phyloP scores from a whole-genome alignment of 92 coral and sea anemone species.

The Zoanthus sansibaricus region DNA sequence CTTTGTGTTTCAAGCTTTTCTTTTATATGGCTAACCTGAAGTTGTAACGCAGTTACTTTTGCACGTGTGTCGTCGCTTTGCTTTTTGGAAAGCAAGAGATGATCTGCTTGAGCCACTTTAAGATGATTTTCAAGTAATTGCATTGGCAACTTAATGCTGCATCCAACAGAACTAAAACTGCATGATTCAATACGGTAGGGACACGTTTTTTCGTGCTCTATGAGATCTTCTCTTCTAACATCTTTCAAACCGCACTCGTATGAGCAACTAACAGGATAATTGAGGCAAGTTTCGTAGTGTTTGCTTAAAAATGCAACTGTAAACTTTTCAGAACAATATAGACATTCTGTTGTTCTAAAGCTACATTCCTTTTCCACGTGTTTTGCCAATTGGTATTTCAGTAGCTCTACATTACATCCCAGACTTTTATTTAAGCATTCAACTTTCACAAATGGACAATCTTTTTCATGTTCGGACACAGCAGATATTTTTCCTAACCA shows the following conservation, averaged over 20 bases:
- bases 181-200: constrained; percentile 65
- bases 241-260: constrained; percentile 72
- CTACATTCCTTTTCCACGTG: constrained; percentile 81
- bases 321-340: constrained; percentile 63
- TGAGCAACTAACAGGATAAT: constrained; percentile 80
- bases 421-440: constrained; percentile 55
- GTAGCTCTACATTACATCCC: constrained; percentile 68
- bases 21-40: constrained; percentile 37
- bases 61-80: constrained; percentile 27
- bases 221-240: constrained; percentile 62
- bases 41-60: constrained; percentile 44
- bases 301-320: constrained; percentile 64
- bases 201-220: constrained; percentile 68
- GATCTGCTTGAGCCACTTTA: constrained; percentile 46
- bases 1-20: constrained; percentile 48
- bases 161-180: constrained; percentile 66
- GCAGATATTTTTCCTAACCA: constrained; percentile 74
- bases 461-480: constrained; percentile 55
- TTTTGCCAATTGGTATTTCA: constrained; percentile 71
- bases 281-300: constrained; percentile 72
- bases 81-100: constrained; percentile 61
- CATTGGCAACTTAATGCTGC: constrained; percentile 64
- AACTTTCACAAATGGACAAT: constrained; percentile 74
- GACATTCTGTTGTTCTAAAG: constrained; percentile 68
- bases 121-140: constrained; percentile 70